Evolutionary conservation across 1,140 invertebrate genomes (phyloP), one percentile per base, ranked within the genome.

Genomic region (Lerema accius): DNA sequence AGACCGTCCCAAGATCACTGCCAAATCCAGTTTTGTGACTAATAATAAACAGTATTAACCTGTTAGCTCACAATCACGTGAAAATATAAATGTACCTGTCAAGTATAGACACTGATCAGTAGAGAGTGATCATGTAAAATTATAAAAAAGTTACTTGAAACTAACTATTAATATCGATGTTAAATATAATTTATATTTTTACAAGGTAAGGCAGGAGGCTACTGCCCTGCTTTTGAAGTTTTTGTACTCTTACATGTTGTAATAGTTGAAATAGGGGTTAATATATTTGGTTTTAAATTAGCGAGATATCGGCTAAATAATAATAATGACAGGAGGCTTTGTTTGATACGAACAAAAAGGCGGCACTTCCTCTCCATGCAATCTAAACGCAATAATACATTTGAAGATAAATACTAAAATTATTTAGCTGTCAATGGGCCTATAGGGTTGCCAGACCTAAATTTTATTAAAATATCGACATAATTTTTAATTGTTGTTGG

Each of bases 1-100:
- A 53, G 5, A 26, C 2, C 23, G 10, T 11, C 1, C 26, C 50
- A 53, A 53, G 50, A 53, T 53, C 50, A 53, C 32, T 53, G 50
- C 40, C 50, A 53, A 39, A 19, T 42, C 16, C 7, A 13, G 45
- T 46, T 11, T 45, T 16, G 42, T 15, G 15, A 45, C 7, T 32
- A 32, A 32, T 32, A 32, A 32, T 23, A 45, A 43, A 15, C 11
- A 7, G 1, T 17, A 19, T 19, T 19, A 19, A 46, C 17, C 17
- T 46, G 43, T 46, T 46, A 26, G 45, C 5, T 2, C 39, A 42
- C 14, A 42, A 42, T 0, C 19, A 11, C 43, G 17, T 45, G 19
- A 46, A 46, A 26, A 46, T 46, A 32, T 32, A 7, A 32, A 7
- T 32, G 28, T 32, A 32, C 28, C 28, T 7, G 6, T 4, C 9